phyloP scores from a whole-genome alignment of 64 coral and sea anemone genomes.

The Cladopsammia gracilis region DNA sequence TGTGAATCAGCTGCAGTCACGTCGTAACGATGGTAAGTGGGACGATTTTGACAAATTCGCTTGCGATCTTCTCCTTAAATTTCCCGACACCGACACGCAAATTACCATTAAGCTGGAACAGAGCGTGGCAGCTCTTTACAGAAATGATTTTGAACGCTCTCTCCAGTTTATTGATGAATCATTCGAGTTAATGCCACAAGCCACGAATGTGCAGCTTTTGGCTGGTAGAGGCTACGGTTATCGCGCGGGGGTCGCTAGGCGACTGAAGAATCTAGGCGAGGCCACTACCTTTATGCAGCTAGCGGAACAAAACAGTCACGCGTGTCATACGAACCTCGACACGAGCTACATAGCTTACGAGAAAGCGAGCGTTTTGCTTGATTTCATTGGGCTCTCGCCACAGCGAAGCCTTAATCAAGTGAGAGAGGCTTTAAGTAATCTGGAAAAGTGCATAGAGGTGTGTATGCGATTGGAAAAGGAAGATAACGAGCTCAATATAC shows the following conservation, averaged over 20 bases:
- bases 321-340: neutral
- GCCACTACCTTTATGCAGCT: conserved; percentile 7
- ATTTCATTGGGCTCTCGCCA: conserved; percentile 37
- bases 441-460: conserved; percentile 12
- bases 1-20: conserved; percentile 18
- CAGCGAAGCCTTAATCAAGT: neutral
- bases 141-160: neutral
- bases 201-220: neutral
- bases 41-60: conserved; percentile 10
- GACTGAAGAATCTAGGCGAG: conserved; percentile 34
- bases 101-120: conserved; percentile 49
- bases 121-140: conserved; percentile 26
- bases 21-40: conserved; percentile 62
- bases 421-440: neutral
- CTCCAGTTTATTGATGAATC: neutral
- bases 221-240: conserved; percentile 29
- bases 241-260: conserved; percentile 32
- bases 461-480: neutral
- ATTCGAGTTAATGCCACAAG: neutral
- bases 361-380: conserved; percentile 28
- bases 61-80: neutral
- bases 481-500: neutral
- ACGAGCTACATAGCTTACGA: conserved; percentile 49
- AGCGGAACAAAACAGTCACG: neutral
- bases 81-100: conserved; percentile 36